Percentiles rank a stretch among this genome's conserved stretches.
Conservation (phyloP, 1,140 invertebrate genomes). For the Drosophila sp. region DNA sequence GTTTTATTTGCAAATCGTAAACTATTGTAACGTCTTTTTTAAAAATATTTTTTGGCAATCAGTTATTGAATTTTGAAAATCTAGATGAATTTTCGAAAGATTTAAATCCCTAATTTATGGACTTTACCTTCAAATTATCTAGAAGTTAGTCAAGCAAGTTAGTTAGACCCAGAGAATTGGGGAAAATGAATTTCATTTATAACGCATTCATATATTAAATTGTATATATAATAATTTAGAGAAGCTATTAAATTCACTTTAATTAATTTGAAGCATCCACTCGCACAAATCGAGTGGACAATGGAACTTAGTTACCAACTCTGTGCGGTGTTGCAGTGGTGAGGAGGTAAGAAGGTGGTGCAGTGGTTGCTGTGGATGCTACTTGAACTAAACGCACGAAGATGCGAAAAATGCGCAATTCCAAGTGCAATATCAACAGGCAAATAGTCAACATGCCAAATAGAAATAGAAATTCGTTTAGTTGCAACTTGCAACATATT, state of each 20-base stretch:
- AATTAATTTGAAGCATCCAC: background rate
- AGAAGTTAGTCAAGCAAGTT: too few relatives aligned
- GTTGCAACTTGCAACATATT: slow-evolving; percentile 40
- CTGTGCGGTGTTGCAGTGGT: background rate
- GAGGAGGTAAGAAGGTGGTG: background rate
- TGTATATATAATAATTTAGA: background rate
- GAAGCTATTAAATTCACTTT: background rate
- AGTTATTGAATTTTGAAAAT: too few relatives aligned
- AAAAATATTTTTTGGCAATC: too few relatives aligned
- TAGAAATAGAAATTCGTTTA: slow-evolving; percentile 74
- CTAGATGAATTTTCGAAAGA: too few relatives aligned
- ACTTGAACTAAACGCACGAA: slow-evolving; percentile 3
- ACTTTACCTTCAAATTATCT: too few relatives aligned
- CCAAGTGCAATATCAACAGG: slow-evolving; percentile 72
- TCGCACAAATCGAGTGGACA: slow-evolving; percentile 7
- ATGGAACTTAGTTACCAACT: background rate
- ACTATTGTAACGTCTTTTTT: too few relatives aligned
- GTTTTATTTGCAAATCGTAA: too few relatives aligned
- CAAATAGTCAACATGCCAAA: slow-evolving; percentile 69
- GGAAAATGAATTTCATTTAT: too few relatives aligned
- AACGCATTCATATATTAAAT: too few relatives aligned
- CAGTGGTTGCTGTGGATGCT: background rate
- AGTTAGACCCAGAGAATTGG: too few relatives aligned
- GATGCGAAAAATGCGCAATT: slow-evolving; percentile 26
- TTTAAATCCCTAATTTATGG: too few relatives aligned